Evolutionary conservation across 2,113 vertebrate genomes (phyloP).

Genomic region (Asarcornis scutulata): DNA sequence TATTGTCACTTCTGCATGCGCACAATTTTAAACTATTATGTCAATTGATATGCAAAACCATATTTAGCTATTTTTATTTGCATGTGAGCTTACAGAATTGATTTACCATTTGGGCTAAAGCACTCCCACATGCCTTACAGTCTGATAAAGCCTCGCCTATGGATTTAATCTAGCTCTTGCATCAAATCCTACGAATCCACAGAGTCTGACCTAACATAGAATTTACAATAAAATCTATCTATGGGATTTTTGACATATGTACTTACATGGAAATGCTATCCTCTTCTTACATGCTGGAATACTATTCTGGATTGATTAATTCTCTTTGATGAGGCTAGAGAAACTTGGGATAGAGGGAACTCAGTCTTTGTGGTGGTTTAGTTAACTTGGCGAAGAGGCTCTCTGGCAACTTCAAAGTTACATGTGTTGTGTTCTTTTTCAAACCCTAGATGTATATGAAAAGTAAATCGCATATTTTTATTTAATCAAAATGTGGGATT

Average conservation of each 20-base stretch:
- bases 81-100: slow-evolving; percentile 68
- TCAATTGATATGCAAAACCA: slow-evolving; percentile 74
- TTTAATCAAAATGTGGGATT: slow-evolving; percentile 39
- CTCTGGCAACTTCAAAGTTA: slow-evolving; percentile 64
- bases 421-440: slow-evolving; percentile 20
- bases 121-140: slow-evolving; percentile 30
- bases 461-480: not conserved
- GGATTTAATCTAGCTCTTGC: slow-evolving; percentile 66
- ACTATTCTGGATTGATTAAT: slow-evolving; percentile 69
- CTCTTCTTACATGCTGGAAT: slow-evolving; percentile 62
- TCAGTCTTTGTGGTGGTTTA: slow-evolving; percentile 45
- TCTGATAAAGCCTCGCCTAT: slow-evolving; percentile 21
- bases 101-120: slow-evolving; percentile 69
- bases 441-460: not conserved
- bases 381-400: slow-evolving; percentile 40
- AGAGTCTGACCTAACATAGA: slow-evolving; percentile 61
- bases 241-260: slow-evolving; percentile 50
- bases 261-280: slow-evolving; percentile 61
- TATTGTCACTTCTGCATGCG: slow-evolving; percentile 46
- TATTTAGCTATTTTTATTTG: slow-evolving; percentile 78
- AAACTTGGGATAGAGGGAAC: not conserved
- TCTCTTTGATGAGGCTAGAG: slow-evolving; percentile 69
- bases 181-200: slow-evolving; percentile 40
- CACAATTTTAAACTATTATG: slow-evolving; percentile 64
- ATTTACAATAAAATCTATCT: slow-evolving; percentile 20